Base-by-base conservation (phyloP, 2,113 vertebrate species). In the Copsychus sechellarum region DNA sequence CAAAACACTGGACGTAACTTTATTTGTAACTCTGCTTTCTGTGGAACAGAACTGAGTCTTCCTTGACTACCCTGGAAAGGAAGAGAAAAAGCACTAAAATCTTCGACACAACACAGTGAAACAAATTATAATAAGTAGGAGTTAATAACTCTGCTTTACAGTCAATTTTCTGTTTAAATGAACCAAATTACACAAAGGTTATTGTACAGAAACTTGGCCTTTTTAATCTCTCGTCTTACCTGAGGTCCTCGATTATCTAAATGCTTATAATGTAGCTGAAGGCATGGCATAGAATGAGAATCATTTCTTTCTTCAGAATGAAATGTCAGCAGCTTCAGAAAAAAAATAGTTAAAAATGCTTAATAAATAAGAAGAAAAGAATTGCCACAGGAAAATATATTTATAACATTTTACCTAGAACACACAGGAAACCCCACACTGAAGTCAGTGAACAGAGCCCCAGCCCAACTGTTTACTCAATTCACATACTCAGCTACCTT, bases 261-360 rank as follows among this genome's bases (percentile, higher is more conserved):
- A 93, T 99, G 98, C 91, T 99, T 99, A 95, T 99, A 99, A 86
- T 99, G 98, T 95, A 99, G 98, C 94, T 99, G 99, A 95, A 99
- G 98, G 96, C 99, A 99, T 87, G 98, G 95, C 58, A 97, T 18
- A 40, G 97, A 74, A 13, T 97, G 95, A 18, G 95, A 95, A 54
- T 98, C 98, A 45, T 73, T 96, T 88, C 90, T 95, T 93, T 96
- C 96, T 94, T 98, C 86, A 89, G 96, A 98, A 93, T 96, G 98
- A 98, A 99, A 99, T 60, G 97, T 99, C 96, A 99, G 97, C 91
- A 99, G 98, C 99, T 99, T 97, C 77, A 78, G 54, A 62, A 90
- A 81, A 95, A 86, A 95, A 83, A 78, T 12, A 91, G 12, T 64
- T 67, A 3, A 90, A 86, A 69, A 47, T 13, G 53, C 4, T 70